A percentile compares a stretch with the other conserved stretches of the same genome.
Conservation (phyloP, 2,888 invertebrate genomes). For the Phortica okadai region DNA sequence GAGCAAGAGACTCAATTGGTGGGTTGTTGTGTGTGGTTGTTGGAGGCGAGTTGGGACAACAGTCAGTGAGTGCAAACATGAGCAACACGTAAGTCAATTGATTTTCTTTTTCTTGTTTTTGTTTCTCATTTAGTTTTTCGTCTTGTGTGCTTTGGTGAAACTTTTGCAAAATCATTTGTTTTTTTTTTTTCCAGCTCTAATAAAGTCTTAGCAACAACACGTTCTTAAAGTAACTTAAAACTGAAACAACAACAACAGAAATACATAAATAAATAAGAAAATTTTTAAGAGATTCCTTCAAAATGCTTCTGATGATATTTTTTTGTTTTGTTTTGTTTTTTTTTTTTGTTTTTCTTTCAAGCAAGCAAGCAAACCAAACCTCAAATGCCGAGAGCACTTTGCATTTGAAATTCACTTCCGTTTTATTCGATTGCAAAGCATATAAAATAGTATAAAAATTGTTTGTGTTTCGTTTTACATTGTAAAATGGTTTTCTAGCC, state of each 20-base stretch:
- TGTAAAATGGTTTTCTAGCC: not conserved
- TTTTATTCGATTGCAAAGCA: not conserved
- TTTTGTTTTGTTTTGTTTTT: not conserved
- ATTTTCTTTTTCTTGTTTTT: not conserved
- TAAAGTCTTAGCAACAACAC: not conserved
- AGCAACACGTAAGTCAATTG: conserved; percentile 15
- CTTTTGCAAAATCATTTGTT: not conserved
- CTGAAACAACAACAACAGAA: not conserved
- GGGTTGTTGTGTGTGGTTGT: not conserved
- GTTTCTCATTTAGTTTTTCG: not conserved
- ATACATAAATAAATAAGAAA: not conserved
- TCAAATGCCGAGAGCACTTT: not conserved
- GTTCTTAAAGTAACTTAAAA: not conserved
- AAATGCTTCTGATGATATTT: not conserved
- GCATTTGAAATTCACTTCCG: not conserved
- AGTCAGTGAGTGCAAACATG: not conserved
- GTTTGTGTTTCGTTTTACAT: not conserved
- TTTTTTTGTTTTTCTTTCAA: not conserved
- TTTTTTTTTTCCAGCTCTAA: not conserved
- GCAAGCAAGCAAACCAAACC: not conserved
- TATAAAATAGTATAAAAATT: not conserved
- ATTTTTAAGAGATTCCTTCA: not conserved
- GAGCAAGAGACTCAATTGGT: not conserved
- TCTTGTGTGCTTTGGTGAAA: not conserved
- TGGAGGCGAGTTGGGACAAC: not conserved